Percentiles rank a stretch among this genome's conserved stretches.
phyloP scores from a whole-genome alignment of 2,113 vertebrate species.

The Hemiscyllium ocellatum region DNA sequence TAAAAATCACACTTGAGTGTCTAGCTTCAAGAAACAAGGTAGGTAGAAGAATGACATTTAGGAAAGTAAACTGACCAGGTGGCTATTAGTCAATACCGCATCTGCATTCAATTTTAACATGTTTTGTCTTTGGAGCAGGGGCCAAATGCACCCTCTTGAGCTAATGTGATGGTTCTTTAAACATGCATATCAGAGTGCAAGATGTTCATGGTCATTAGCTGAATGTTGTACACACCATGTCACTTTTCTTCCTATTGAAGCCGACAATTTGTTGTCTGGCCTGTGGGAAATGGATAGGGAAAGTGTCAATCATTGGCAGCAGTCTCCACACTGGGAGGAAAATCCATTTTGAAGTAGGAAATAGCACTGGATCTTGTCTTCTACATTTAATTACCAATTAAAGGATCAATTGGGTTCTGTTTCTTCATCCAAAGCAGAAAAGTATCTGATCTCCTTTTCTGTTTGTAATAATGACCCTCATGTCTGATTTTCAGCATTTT shows the following conservation, averaged over 20 bases:
- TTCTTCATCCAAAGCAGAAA: background rate
- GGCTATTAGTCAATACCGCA: background rate
- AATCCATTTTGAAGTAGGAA: background rate
- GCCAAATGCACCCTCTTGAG: background rate
- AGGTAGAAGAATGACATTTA: background rate
- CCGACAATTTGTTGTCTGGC: too few relatives aligned
- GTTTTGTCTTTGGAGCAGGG: background rate
- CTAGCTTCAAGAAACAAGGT: background rate
- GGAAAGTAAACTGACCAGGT: background rate
- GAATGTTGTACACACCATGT: background rate
- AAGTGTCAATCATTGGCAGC: background rate
- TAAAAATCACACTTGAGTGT: background rate
- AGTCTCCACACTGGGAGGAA: background rate
- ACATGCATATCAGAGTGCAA: too few relatives aligned
- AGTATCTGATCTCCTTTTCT: background rate
- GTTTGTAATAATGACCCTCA: background rate
- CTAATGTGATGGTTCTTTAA: background rate
- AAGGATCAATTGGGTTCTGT: background rate
- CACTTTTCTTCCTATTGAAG: background rate
- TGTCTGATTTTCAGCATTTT: background rate
- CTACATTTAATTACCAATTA: background rate
- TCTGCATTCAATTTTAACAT: background rate
- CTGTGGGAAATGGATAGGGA: background rate
- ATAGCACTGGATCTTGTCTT: background rate
- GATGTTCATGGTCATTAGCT: background rate